These are phyloP conservation scores for Sesia apiformis DNA, from an alignment of 2,888 invertebrate genomes.

Conservation along the genomic window DNA sequence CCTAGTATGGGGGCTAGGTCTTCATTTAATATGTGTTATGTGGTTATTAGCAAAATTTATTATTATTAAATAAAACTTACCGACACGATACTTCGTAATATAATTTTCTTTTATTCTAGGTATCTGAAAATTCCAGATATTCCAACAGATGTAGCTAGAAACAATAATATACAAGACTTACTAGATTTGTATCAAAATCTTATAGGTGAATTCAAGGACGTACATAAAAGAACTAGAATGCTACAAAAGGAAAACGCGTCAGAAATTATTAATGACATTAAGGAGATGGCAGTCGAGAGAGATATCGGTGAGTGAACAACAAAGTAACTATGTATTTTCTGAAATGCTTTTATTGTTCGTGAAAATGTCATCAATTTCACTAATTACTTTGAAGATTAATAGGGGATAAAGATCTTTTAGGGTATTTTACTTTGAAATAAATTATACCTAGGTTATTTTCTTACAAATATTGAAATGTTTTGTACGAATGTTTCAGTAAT, in stretches of 20 bases:
- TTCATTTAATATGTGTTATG: too few species aligned
- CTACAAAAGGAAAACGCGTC: slow-evolving; percentile 79
- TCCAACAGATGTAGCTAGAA: slow-evolving; percentile 82
- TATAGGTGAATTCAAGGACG: slow-evolving; percentile 86
- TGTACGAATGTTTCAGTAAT: slow-evolving; percentile 42
- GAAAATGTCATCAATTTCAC: background rate
- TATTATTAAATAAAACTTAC: background rate
- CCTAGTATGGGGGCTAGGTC: too few species aligned
- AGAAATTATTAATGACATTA: slow-evolving; percentile 88
- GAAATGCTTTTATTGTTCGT: background rate
- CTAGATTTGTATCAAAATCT: slow-evolving; percentile 82
- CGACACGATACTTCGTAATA: background rate
- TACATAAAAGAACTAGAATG: slow-evolving; percentile 81
- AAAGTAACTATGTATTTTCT: background rate
- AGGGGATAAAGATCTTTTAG: too few species aligned
- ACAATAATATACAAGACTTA: slow-evolving; percentile 81
- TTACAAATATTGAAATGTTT: background rate
- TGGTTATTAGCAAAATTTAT: background rate
- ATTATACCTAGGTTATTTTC: background rate
- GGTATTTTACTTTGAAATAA: background rate
- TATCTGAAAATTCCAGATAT: slow-evolving; percentile 78
- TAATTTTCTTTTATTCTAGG: slow-evolving; percentile 22
- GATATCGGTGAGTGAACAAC: slow-evolving; percentile 77
- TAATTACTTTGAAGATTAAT: background rate
- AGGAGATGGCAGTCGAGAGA: slow-evolving; percentile 90